Conservation (phyloP, 2,113 vertebrate genomes). For the Toxotes jaculatrix region DNA sequence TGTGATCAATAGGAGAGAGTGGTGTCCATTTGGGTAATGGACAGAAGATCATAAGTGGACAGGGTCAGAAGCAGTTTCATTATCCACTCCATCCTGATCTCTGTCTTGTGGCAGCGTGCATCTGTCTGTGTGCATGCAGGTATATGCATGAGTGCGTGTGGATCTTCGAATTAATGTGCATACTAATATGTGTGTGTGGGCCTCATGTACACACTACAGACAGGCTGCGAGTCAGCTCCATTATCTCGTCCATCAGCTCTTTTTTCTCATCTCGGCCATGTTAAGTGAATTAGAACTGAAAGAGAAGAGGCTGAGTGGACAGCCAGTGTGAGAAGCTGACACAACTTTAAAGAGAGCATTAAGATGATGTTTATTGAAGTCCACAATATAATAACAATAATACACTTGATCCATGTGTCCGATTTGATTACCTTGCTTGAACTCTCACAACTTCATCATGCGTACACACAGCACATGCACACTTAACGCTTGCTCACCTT, state of each 20-base stretch:
- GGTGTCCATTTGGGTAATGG: slow-evolving; percentile 96
- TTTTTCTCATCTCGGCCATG: slow-evolving; percentile 70
- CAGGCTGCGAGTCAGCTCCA: slow-evolving; percentile 73
- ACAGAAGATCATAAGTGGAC: slow-evolving; percentile 88
- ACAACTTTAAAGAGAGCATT: slow-evolving; percentile 63
- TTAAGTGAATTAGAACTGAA: slow-evolving; percentile 83
- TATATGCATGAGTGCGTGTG: slow-evolving; percentile 43
- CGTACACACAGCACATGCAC: background rate
- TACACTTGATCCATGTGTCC: slow-evolving; percentile 41
- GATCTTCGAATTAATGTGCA: slow-evolving; percentile 13
- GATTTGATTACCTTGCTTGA: slow-evolving; percentile 46
- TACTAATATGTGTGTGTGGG: slow-evolving; percentile 13
- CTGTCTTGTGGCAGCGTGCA: slow-evolving; percentile 48
- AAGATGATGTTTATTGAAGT: slow-evolving; percentile 55
- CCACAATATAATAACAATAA: slow-evolving; percentile 59
- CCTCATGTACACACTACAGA: slow-evolving; percentile 38
- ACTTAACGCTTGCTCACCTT: background rate
- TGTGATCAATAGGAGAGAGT: slow-evolving; percentile 91
- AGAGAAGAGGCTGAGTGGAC: slow-evolving; percentile 64
- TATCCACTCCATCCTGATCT: slow-evolving; percentile 81
- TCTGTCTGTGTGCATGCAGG: slow-evolving; percentile 22
- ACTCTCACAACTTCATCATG: slow-evolving; percentile 12
- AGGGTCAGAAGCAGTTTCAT: slow-evolving; percentile 88
- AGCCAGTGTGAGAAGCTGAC: slow-evolving; percentile 66
- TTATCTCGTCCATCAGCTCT: slow-evolving; percentile 75